Evolutionary conservation across 1,140 invertebrate genomes (phyloP), one percentile per base, ranked within the genome.

Genomic region (Drosophila sucinea): DNA sequence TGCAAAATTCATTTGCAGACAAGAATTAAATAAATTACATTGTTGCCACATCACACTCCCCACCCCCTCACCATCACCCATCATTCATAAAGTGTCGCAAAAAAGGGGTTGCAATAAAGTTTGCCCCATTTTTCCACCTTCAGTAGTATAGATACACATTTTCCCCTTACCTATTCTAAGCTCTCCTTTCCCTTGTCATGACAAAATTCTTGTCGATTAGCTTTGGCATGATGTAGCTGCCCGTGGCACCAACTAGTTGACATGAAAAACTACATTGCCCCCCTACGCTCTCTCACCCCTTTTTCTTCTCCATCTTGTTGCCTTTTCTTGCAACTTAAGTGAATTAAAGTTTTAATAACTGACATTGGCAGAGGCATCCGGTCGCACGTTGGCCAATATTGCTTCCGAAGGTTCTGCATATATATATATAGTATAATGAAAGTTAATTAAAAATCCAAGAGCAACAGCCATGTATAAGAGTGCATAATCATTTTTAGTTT

Each of bases 291-390:
- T 1, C n/a, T 17, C 4, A 41, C 4, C 38, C 4, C 10, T 41
- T 6, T 17, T 54, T 72, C 71, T 66, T 47, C 67, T 60, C 68
- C 64, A 76, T 75, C 62, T 80, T 70, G 70, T 83, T 76, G 25
- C 44, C 78, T 78, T 70, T 75, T 83, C 47, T 64, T 66, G 69
- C 41, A 75, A 60, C 40, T 60, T 80, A 89, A 87, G 68, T 89
- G 84, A 89, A 89, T 87, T 84, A 74, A 89, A 75, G 77, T 89
- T 87, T 89, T 87, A 87, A 87, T 87, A 87, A 84, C 84, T 73
- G 51, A 58, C 67, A 55, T 58, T 77, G 67, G 41, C 55, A 62
- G 29, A 10, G 47, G 11, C 62, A 40, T 62, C 67, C 70, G 33
- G 41, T 62, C 61, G 54, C 79, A 66, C 54, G 73, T 33, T 30